Base-by-base conservation (phyloP, 2,797 vertebrate genomes). In the Sus cebifrons region DNA sequence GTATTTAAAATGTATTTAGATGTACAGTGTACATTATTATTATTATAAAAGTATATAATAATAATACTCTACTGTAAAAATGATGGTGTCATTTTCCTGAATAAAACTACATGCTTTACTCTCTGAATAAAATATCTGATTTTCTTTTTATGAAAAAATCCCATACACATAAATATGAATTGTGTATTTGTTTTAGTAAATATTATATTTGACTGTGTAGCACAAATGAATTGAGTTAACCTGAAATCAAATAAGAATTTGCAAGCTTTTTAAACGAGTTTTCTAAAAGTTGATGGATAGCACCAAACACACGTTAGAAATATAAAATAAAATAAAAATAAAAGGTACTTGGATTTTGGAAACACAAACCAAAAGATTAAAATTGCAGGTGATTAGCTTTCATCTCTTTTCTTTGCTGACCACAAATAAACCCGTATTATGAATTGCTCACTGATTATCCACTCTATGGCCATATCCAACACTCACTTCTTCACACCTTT, bases 131-230 rank as follows among this genome's bases (percentile, higher is more conserved):
- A 64, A 56, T n/a, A 49, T 29, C 32, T 88, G 27, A 32, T 67
- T 86, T 85, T 78, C 64, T 2, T 54, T 89, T 77, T 65, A 77
- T 18, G 8, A 40, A 36, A 88, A 67, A 71, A 4, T 36, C 36
- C 36, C 36, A 67, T 16, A 4, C 32, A 89, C 15, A 21, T 67
- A 36, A 36, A 36, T 27, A 60, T 58, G 21, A 93, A 58, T 23
- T 73, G 18, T 52, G 17, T 86, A 44, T 60, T 23, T 54, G n/a
- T 85, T 79, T 90, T 79, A 52, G 49, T 68, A 58, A 90, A 93
- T 88, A 90, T 25, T 79, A 70, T 64, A 44, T 70, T 89, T 60
- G 62, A 54, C 71, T 36, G 10, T 58, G 14, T 27, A 65, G 78
- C 20, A 73, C 56, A 94, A 74, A 40, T 77, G 36, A 85, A 20